A percentile compares a stretch with the other conserved stretches of the same genome.
Evolutionary conservation across 2,888 invertebrate genomes (phyloP).

Genomic region (Microctonus brassicae): DNA sequence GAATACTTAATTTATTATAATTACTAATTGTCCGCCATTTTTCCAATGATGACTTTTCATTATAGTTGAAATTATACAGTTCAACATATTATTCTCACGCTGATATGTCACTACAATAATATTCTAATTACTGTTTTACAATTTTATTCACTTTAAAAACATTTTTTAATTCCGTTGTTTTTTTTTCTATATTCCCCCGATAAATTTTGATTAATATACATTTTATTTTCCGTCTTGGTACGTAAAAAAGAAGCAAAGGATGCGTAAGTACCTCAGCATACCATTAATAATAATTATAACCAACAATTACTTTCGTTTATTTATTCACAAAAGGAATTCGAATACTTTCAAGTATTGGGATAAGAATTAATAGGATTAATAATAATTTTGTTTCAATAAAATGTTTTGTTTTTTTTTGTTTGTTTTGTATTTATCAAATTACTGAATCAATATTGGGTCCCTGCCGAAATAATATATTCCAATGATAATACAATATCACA

Average conservation of each 20-base stretch:
- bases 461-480: slow-evolving; percentile 25
- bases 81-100: background rate
- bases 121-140: background rate
- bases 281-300: background rate
- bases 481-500: slow-evolving; percentile 21
- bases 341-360: slow-evolving; percentile 20
- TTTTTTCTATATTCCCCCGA: background rate
- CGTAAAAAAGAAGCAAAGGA: background rate
- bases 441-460: slow-evolving; percentile 22
- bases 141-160: slow-evolving; percentile 1
- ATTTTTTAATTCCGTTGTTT: background rate
- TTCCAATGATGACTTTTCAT: too few species aligned
- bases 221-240: background rate
- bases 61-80: background rate
- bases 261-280: background rate
- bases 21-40: too few species aligned
- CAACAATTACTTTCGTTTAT: background rate
- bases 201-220: background rate
- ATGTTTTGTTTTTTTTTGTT: slow-evolving; percentile 11
- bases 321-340: background rate
- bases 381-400: slow-evolving; percentile 18
- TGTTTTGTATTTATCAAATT: slow-evolving; percentile 35
- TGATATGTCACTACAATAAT: background rate
- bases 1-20: too few species aligned
- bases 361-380: slow-evolving; percentile 15